A percentile compares a stretch with the other conserved stretches of the same genome.
phyloP scores from a whole-genome alignment of 2,888 invertebrate species.

The Phania funesta region DNA sequence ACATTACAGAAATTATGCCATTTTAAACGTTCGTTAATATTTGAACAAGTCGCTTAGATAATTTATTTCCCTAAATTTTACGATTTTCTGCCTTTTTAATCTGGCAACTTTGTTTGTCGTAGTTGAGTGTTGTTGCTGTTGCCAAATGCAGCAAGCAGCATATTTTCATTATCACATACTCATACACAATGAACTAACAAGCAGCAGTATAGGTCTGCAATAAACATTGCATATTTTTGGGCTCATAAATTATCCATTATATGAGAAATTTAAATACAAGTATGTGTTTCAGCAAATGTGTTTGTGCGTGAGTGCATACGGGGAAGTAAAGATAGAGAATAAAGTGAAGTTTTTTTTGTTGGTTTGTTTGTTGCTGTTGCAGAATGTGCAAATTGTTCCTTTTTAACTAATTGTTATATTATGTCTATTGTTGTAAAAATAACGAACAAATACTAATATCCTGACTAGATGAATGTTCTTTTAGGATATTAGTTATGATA shows the following conservation, averaged over 20 bases:
- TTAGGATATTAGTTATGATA: background rate
- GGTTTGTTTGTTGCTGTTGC: background rate
- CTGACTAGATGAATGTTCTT: constrained; percentile 15
- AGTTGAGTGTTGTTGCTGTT: background rate
- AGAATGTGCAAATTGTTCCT: constrained; percentile 51
- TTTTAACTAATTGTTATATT: constrained; percentile 76
- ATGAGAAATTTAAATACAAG: constrained; percentile 42
- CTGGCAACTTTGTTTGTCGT: no score
- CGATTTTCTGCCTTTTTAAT: no score
- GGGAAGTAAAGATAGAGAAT: background rate
- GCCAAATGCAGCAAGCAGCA: background rate
- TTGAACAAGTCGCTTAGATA: no score
- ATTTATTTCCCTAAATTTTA: no score
- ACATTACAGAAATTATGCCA: no score
- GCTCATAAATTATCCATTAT: constrained; percentile 66
- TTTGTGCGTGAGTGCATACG: background rate
- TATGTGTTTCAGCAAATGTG: background rate
- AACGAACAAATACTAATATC: constrained; percentile 55
- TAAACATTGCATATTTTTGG: constrained; percentile 66
- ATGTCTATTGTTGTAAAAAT: constrained; percentile 69
- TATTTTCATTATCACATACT: constrained; percentile 56
- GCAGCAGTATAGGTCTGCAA: constrained; percentile 42
- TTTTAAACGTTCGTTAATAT: no score
- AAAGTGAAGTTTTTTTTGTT: background rate
- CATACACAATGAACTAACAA: constrained; percentile 1